These are phyloP conservation scores for Spilogale gracilis DNA, from an alignment of 2,113 vertebrate species.

Conservation along the genomic window DNA sequence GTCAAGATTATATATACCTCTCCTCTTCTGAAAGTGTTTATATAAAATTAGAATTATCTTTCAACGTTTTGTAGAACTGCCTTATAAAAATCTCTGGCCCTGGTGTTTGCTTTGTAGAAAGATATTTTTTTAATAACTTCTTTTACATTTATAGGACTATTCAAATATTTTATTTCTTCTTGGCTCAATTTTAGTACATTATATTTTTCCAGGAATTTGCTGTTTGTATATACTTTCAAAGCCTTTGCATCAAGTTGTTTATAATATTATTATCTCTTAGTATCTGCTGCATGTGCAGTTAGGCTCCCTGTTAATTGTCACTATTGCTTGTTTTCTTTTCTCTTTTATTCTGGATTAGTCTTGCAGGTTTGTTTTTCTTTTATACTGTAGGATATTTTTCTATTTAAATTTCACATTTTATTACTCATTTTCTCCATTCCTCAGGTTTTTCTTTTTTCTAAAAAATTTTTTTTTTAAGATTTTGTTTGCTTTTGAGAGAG, in stretches of 20 bases:
- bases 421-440: not conserved
- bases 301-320: not conserved
- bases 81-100: not conserved
- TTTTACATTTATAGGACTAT: not conserved
- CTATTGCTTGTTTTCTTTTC: not conserved
- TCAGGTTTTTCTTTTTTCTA: not conserved
- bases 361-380: not conserved
- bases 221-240: constrained; percentile 6
- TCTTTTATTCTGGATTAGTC: constrained; percentile 5
- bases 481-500: too few relatives aligned
- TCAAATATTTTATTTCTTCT: not conserved
- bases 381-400: not conserved
- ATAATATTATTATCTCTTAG: not conserved
- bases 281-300: not conserved
- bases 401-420: not conserved
- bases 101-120: not conserved
- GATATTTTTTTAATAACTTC: not conserved
- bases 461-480: too few relatives aligned
- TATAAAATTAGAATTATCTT: not conserved
- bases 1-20: not conserved
- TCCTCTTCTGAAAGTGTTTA: not conserved
- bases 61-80: not conserved
- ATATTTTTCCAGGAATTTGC: not conserved
- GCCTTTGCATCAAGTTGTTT: not conserved
- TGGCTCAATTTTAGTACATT: not conserved